phyloP scores from a whole-genome alignment of 2,113 vertebrate species.

The Aythya baeri region DNA sequence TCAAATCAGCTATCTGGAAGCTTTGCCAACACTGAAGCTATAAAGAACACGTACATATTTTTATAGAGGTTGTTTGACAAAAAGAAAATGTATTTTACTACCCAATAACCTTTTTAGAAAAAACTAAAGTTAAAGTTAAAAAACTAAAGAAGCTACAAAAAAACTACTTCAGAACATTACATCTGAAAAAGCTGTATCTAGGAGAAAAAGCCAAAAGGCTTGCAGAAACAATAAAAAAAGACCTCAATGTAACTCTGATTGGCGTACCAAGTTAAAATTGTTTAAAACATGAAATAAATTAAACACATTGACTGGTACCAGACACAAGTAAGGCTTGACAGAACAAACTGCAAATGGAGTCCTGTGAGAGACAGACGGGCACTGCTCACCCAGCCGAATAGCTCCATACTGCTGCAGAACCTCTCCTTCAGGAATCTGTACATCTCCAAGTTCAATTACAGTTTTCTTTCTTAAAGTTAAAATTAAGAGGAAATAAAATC shows the following conservation, averaged over 20 bases:
- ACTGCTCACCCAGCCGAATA: fast-evolving
- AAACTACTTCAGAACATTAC: neutral
- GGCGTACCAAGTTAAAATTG: neutral
- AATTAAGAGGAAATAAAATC: neutral
- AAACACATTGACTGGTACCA: neutral
- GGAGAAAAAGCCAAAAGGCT: neutral
- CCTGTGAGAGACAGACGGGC: neutral
- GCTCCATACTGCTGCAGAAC: neutral
- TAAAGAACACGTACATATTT: neutral
- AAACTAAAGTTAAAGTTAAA: neutral
- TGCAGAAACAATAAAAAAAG: neutral
- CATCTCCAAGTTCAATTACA: neutral
- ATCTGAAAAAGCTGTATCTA: neutral
- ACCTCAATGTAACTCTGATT: neutral
- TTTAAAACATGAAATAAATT: neutral
- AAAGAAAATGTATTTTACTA: neutral
- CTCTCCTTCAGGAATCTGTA: neutral
- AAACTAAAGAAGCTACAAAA: neutral
- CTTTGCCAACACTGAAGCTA: neutral
- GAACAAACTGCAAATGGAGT: neutral
- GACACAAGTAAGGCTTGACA: neutral
- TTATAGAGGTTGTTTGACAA: neutral
- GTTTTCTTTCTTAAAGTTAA: neutral
- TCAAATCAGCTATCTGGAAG: neutral
- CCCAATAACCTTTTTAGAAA: neutral